Evolutionary conservation across 2,113 vertebrate genomes (phyloP), one percentile per base, ranked within the genome.

Genomic region (Melierax canorus): DNA sequence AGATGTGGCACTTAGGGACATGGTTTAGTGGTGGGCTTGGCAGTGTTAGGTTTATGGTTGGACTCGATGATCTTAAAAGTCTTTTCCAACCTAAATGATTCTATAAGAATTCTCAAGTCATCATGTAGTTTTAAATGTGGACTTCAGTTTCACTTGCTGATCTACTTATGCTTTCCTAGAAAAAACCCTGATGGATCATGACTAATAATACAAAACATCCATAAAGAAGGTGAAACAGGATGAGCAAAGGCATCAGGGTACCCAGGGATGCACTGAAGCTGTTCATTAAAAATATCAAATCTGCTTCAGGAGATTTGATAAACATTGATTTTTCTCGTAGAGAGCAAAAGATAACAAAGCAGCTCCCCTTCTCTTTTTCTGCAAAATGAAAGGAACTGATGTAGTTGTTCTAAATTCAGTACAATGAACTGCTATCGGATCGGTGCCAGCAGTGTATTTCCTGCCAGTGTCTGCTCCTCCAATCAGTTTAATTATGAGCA

Each of bases 401-500:
- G 98, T 97, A 96, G 98, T 96, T 97, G 93, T 94, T 96, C 98
- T 97, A 97, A 92, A 94, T 94, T 63, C 92, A 98, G 97, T 92
- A 98, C 98, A 98, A 98, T 97, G 97, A 96, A 95, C 92, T 94
- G 81, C 75, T 64, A 16, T 60, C 11, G 85, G 96, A 90, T 45
- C 51, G 10, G 46, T 79, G 98, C 98, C 98, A 98, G 96, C 59
- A 59, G 48, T 86, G 80, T 81, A 84, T 97, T 98, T 98, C 98
- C 98, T 98, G 98, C 98, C 98, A 98, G 97, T 51, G 94, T 97
- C 98, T 96, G 91, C 94, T 98, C 96, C 96, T 97, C 97, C 96
- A 95, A 98, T 98, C 97, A 91, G 88, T 96, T 98, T 98, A 98
- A 98, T 98, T 98, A 98, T 98, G 98, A 98, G 94, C 96, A 97